Conservation (phyloP, 1,140 invertebrate genomes). For the Halictus rubicundus region DNA sequence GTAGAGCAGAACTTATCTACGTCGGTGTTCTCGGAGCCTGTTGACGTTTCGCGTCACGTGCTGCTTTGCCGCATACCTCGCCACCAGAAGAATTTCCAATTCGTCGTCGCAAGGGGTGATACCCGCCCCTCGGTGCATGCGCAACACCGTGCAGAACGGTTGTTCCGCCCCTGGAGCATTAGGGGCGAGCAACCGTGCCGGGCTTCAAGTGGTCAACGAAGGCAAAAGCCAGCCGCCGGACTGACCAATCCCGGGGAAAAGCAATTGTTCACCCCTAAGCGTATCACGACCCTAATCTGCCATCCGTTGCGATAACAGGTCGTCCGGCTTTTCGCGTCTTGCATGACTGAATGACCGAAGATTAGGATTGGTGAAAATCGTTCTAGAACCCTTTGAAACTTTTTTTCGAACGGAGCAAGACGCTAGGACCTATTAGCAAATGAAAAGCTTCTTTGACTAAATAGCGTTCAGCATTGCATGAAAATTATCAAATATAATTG, state of each 20-base stretch:
- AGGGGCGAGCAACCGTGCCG: slow-evolving; percentile 15
- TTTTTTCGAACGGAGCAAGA: neutral
- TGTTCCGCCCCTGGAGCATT: slow-evolving; percentile 47
- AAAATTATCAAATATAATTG: no score
- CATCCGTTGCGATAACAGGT: slow-evolving; percentile 46
- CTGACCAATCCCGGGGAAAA: slow-evolving; percentile 38
- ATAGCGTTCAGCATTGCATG: no score
- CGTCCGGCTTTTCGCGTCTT: slow-evolving; percentile 2
- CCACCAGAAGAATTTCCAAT: slow-evolving; percentile 20
- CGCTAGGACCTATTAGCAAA: neutral
- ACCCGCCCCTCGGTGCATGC: slow-evolving; percentile 55
- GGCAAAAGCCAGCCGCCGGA: neutral
- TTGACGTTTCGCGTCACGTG: slow-evolving; percentile 49
- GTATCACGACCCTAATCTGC: slow-evolving; percentile 48
- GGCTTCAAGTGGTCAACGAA: slow-evolving; percentile 32
- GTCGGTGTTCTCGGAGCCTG: slow-evolving; percentile 1
- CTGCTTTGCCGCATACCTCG: slow-evolving; percentile 23
- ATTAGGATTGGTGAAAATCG: slow-evolving; percentile 16
- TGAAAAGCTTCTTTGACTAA: no score
- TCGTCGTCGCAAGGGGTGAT: slow-evolving; percentile 32
- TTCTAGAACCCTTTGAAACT: neutral
- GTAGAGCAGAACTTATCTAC: neutral
- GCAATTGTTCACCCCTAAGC: neutral
- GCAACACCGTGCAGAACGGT: neutral
- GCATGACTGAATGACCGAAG: slow-evolving; percentile 18